A percentile compares a stretch with the other conserved stretches of the same genome.
phyloP scores from a whole-genome alignment of 2,797 vertebrate species.

The Heteromormyrus szaboi region DNA sequence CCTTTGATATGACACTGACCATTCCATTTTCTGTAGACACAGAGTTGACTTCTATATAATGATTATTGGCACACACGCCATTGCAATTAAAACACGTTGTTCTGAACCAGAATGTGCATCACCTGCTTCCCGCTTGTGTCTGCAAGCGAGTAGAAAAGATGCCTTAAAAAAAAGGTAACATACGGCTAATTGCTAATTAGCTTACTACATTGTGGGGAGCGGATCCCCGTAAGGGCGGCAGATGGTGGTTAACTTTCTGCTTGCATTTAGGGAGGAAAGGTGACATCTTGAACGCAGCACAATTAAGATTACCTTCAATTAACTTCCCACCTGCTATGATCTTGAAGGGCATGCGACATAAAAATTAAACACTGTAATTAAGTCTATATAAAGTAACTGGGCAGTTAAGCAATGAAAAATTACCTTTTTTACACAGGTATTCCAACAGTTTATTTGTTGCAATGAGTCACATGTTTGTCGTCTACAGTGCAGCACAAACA shows the following conservation, averaged over 20 bases:
- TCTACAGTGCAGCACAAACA: not conserved
- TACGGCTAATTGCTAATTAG: conserved; percentile 26
- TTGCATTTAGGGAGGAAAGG: not conserved
- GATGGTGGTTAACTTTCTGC: conserved; percentile 18
- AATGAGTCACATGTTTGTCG: not conserved
- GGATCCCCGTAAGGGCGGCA: conserved; percentile 13
- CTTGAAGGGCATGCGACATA: conserved; percentile 13
- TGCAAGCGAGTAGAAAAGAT: not conserved
- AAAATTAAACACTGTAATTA: not conserved
- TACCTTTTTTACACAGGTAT: not conserved
- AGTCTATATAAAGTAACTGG: not conserved
- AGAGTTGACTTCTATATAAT: not conserved
- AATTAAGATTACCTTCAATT: conserved; percentile 18
- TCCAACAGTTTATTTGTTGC: not conserved
- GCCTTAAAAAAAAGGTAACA: not conserved
- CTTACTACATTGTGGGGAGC: conserved; percentile 21
- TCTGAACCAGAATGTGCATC: not conserved
- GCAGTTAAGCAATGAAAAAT: not conserved
- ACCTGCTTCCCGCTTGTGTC: not conserved
- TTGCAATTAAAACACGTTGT: not conserved
- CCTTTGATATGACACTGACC: not conserved
- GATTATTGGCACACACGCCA: not conserved
- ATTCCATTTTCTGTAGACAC: not conserved
- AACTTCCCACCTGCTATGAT: conserved; percentile 15
- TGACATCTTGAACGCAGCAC: conserved; percentile 13